A percentile compares a stretch with the other conserved stretches of the same genome.
Conservation (phyloP, 2,113 vertebrate genomes). For the Lepidothrix coronata region DNA sequence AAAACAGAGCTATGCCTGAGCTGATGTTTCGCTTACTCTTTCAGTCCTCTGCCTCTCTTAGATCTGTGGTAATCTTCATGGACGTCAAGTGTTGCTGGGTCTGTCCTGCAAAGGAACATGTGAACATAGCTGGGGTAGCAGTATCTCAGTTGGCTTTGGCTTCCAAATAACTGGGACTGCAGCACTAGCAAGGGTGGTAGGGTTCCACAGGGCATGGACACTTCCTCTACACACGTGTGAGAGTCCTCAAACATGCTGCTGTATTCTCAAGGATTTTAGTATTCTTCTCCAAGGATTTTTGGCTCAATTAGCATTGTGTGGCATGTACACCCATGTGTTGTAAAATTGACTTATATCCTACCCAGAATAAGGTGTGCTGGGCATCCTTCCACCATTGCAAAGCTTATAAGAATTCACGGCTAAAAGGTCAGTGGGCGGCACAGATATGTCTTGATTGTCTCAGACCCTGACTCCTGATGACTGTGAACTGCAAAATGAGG, state of each 20-base stretch:
- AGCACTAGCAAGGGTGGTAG: neutral
- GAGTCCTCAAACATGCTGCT: neutral
- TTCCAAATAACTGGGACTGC: neutral
- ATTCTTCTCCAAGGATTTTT: neutral
- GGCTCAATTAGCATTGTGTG: neutral
- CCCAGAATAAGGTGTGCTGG: neutral
- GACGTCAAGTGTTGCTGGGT: neutral
- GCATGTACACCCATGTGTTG: neutral
- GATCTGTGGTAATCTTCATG: neutral
- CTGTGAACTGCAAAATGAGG: neutral
- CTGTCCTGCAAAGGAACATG: neutral
- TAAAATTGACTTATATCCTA: neutral
- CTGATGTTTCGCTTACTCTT: neutral
- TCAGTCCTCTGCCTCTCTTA: neutral
- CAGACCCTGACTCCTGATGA: neutral
- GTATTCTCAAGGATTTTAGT: neutral
- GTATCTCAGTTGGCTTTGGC: neutral
- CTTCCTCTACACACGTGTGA: no score
- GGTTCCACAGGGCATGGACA: neutral
- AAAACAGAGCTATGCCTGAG: neutral
- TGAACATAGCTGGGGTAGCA: neutral
- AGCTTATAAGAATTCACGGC: neutral
- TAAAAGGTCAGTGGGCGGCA: accelerated
- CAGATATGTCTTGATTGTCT: neutral
- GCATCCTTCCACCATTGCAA: neutral